phyloP scores from a whole-genome alignment of 2,113 vertebrate species.

The Sceloporus undulatus region DNA sequence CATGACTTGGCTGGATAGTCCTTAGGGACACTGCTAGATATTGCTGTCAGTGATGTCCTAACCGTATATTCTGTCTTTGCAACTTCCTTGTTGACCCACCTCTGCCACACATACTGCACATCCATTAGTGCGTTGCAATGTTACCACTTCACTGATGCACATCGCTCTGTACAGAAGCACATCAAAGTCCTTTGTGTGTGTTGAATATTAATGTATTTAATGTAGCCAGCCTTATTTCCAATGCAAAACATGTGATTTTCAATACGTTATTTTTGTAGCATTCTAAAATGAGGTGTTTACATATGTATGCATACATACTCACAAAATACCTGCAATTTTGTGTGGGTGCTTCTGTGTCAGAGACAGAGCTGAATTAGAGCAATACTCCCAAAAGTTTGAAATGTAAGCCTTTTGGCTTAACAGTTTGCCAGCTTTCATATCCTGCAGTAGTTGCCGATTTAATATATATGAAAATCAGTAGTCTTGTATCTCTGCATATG shows the following conservation, averaged over 20 bases:
- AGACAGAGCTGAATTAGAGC: slow-evolving; percentile 73
- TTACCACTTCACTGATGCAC: slow-evolving; percentile 21
- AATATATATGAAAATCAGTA: slow-evolving; percentile 99
- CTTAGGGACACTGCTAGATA: neutral
- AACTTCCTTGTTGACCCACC: slow-evolving; percentile 16
- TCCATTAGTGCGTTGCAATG: slow-evolving; percentile 22
- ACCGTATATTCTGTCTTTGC: neutral
- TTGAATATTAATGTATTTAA: slow-evolving; percentile 32
- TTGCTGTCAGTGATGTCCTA: neutral
- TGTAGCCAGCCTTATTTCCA: neutral
- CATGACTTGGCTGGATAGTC: slow-evolving; percentile 3
- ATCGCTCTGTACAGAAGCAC: neutral
- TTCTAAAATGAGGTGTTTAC: slow-evolving; percentile 8
- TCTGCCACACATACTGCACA: slow-evolving; percentile 11
- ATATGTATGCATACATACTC: slow-evolving; percentile 6
- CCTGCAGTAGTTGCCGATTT: slow-evolving; percentile 86
- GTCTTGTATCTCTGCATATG: slow-evolving; percentile 88
- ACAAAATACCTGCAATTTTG: neutral
- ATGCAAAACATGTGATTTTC: fast-evolving
- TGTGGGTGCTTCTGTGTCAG: fast-evolving
- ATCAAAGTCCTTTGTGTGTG: slow-evolving; percentile 5
- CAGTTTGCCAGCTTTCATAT: slow-evolving; percentile 85
- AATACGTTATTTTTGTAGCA: neutral
- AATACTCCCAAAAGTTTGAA: slow-evolving; percentile 75
- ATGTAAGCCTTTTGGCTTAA: slow-evolving; percentile 82